phyloP scores from a whole-genome alignment of 2,888 invertebrate species.

The Malthinus flaveolus region DNA sequence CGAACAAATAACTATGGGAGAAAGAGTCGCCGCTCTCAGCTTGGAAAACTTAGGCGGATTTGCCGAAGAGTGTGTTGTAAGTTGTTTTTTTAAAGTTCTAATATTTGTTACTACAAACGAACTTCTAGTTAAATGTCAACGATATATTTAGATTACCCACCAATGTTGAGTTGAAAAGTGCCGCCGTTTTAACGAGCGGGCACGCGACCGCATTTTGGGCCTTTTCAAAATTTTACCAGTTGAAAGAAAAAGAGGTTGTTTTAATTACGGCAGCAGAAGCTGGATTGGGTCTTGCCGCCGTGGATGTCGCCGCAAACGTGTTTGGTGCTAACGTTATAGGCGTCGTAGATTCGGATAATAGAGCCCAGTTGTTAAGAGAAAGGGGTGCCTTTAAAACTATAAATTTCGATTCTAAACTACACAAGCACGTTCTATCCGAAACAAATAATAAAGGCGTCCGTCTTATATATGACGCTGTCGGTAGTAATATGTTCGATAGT shows the following conservation, averaged over 20 bases:
- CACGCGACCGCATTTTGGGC: conserved; percentile 69
- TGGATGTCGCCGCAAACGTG: conserved; percentile 70
- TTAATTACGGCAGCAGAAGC: conserved; percentile 68
- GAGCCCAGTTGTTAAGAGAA: conserved; percentile 60
- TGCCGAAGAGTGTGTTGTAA: conserved; percentile 62
- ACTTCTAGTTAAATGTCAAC: conserved; percentile 49
- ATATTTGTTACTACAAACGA: background rate
- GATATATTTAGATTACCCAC: conserved; percentile 64
- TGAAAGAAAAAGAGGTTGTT: conserved; percentile 60
- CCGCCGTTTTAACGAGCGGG: conserved; percentile 62
- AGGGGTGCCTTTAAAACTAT: conserved; percentile 68
- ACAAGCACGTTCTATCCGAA: conserved; percentile 60
- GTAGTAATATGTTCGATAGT: conserved; percentile 62
- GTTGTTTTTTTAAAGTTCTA: conserved; percentile 9
- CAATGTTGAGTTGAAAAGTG: conserved; percentile 58
- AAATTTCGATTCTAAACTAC: conserved; percentile 60
- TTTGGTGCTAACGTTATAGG: conserved; percentile 70
- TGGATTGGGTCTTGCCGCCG: conserved; percentile 65
- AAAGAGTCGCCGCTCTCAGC: conserved; percentile 63
- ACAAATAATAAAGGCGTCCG: conserved; percentile 64
- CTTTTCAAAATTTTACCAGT: conserved; percentile 58
- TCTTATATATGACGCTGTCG: conserved; percentile 67
- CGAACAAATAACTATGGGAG: conserved; percentile 57
- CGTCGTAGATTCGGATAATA: conserved; percentile 66
- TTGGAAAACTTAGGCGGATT: conserved; percentile 62